phyloP scores from a whole-genome alignment of 2,888 invertebrate genomes.

The Drosophila nr. perissopoda region DNA sequence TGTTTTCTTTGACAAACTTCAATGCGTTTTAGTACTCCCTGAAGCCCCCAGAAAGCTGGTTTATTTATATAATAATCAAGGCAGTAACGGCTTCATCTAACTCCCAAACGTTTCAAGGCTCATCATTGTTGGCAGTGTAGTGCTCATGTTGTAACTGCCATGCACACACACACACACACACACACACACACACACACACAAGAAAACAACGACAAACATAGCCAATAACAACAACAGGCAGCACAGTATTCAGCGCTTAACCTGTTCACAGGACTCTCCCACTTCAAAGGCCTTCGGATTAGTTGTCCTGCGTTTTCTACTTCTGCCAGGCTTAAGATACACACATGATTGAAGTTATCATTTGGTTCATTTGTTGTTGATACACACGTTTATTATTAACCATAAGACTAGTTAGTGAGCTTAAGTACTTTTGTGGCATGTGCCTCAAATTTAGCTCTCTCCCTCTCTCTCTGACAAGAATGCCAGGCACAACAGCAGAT shows the following conservation, averaged over 20 bases:
- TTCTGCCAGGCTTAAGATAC: neutral
- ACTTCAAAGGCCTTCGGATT: constrained; percentile 20
- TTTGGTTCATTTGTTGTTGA: neutral
- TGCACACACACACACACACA: neutral
- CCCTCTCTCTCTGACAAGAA: neutral
- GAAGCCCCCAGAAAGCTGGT: neutral
- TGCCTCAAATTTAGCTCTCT: neutral
- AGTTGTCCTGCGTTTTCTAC: neutral
- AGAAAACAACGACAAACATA: neutral
- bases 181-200: neutral
- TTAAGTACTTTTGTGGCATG: neutral
- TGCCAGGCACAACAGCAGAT: neutral
- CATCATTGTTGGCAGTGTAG: neutral
- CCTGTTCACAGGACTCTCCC: constrained; percentile 20
- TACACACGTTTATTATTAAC: neutral
- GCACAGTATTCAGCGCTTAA: neutral
- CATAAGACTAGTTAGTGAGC: neutral
- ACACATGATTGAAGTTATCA: neutral
- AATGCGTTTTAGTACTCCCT: neutral
- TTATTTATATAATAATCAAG: neutral
- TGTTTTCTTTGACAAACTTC: neutral
- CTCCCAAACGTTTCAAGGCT: neutral
- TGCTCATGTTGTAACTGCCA: constrained; percentile 2
- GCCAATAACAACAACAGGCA: neutral
- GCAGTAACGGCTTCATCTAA: neutral